phyloP scores from a whole-genome alignment of 1,140 invertebrate species.

The Drosophila hydei region DNA sequence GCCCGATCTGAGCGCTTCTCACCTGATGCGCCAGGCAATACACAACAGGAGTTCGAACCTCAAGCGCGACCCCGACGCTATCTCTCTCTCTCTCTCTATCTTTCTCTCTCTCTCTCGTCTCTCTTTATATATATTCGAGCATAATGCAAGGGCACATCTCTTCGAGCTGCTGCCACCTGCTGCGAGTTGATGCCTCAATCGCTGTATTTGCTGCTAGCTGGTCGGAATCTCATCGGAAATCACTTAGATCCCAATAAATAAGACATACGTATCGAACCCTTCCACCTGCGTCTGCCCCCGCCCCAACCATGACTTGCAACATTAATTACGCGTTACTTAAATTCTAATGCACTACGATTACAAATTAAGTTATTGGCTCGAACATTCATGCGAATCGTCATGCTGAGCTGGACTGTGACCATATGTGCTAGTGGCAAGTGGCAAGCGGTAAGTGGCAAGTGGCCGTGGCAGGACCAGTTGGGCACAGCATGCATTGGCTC shows the following conservation, averaged over 20 bases:
- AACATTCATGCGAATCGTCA: slow-evolving; percentile 78
- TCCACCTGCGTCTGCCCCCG: not conserved
- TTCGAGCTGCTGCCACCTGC: slow-evolving; percentile 58
- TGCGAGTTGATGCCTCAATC: slow-evolving; percentile 82
- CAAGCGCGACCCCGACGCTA: not conserved
- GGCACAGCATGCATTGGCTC: slow-evolving; percentile 56
- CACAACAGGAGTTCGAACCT: slow-evolving; percentile 57
- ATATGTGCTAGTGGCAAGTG: slow-evolving; percentile 12
- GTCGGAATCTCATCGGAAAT: slow-evolving; percentile 83
- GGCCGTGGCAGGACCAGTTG: slow-evolving; percentile 54
- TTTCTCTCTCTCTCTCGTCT: not conserved
- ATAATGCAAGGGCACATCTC: not conserved
- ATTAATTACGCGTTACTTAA: slow-evolving; percentile 84
- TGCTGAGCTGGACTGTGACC: slow-evolving; percentile 56
- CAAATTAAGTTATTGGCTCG: slow-evolving; percentile 83
- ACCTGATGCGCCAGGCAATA: slow-evolving; percentile 69
- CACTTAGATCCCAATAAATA: slow-evolving; percentile 84
- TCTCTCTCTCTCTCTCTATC: not conserved
- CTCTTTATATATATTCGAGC: not conserved
- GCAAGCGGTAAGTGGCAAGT: slow-evolving; percentile 1
- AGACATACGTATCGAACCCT: slow-evolving; percentile 49
- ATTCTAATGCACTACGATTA: slow-evolving; percentile 83
- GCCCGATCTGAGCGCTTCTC: slow-evolving; percentile 61
- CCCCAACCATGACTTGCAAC: slow-evolving; percentile 52
- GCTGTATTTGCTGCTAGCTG: slow-evolving; percentile 47